Percentiles rank a stretch among this genome's conserved stretches.
These are phyloP conservation scores for Apotomis capreana DNA, from an alignment of 2,888 invertebrate species.

Conservation along the genomic window DNA sequence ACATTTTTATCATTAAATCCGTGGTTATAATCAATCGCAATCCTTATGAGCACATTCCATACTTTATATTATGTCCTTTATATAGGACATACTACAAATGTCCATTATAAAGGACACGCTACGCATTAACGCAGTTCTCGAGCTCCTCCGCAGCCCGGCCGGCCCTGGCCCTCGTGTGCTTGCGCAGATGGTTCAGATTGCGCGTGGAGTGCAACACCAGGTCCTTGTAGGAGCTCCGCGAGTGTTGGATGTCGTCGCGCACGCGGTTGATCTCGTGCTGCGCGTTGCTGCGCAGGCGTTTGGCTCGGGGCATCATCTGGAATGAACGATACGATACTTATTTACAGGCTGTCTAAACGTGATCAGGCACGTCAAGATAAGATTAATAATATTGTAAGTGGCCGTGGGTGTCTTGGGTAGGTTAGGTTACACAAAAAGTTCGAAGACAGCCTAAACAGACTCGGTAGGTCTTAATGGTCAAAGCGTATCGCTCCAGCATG, in stretches of 20 bases:
- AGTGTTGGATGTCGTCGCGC: constrained; percentile 66
- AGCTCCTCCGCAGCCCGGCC: constrained; percentile 50
- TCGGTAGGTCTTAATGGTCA: no score
- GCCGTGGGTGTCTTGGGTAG: no score
- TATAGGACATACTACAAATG: background rate
- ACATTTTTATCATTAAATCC: no score
- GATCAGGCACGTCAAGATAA: no score
- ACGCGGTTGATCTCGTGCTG: constrained; percentile 67
- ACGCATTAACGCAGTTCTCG: constrained; percentile 50
- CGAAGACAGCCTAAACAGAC: no score
- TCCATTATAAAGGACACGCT: background rate
- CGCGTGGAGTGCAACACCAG: constrained; percentile 65
- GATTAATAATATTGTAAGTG: no score
- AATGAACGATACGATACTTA: constrained; percentile 22
- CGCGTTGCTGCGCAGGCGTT: constrained; percentile 70
- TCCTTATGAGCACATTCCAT: background rate
- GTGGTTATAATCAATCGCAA: no score
- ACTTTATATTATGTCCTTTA: background rate
- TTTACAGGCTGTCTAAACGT: no score
- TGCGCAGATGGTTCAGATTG: constrained; percentile 63
- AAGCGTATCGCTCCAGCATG: no score
- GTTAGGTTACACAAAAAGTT: no score
- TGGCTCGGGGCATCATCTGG: constrained; percentile 63
- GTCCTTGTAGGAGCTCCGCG: constrained; percentile 67
- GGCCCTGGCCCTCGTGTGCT: constrained; percentile 53